A percentile compares a stretch with the other conserved stretches of the same genome.
Conservation (phyloP, 1,140 invertebrate genomes). For the Microplitis mediator region DNA sequence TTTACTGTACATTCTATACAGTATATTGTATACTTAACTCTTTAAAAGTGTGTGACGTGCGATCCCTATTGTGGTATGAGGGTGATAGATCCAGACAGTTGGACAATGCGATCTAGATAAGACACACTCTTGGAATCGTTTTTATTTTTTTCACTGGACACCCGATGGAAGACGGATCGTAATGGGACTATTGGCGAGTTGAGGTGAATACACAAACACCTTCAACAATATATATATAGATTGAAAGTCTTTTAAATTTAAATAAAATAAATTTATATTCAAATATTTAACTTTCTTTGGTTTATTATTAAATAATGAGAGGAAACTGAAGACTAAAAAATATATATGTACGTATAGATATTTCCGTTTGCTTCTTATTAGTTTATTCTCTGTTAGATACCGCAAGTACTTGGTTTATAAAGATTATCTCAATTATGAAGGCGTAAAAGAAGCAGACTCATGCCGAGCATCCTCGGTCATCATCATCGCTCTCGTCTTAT, state of each 20-base stretch:
- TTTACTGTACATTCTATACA: too few relatives aligned
- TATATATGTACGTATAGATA: conserved; percentile 35
- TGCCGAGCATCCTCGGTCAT: conserved; percentile 47
- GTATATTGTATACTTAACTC: too few relatives aligned
- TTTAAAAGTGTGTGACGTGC: too few relatives aligned
- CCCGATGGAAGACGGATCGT: not conserved
- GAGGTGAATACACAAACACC: too few relatives aligned
- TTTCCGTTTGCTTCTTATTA: conserved; percentile 12
- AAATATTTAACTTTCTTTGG: too few relatives aligned
- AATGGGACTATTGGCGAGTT: not conserved
- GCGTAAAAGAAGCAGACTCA: conserved; percentile 55
- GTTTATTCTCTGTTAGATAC: not conserved
- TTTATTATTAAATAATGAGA: too few relatives aligned
- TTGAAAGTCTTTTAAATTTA: not conserved
- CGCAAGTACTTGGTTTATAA: conserved; percentile 33
- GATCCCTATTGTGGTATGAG: not conserved
- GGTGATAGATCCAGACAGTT: conserved; percentile 42
- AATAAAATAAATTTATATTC: too few relatives aligned
- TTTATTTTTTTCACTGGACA: not conserved
- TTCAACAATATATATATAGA: not conserved
- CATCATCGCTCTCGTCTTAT: conserved; percentile 29
- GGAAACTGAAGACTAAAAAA: too few relatives aligned
- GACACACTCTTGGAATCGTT: not conserved
- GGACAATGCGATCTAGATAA: conserved; percentile 43
- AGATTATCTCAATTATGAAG: conserved; percentile 58